phyloP scores from a whole-genome alignment of 1,140 invertebrate genomes.

The Drosophila repletoides region DNA sequence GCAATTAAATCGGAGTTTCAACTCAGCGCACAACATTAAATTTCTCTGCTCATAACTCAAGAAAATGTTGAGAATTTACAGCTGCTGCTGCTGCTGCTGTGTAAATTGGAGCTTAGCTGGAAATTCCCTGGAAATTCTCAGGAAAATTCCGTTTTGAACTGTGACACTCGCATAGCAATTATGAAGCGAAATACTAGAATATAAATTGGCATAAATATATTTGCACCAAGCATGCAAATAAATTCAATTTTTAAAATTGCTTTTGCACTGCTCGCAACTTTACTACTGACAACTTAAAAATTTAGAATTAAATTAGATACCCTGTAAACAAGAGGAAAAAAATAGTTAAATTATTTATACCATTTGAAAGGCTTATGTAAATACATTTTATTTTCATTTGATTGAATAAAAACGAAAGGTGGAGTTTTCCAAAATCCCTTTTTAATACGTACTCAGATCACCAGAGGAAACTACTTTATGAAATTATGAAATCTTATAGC shows the following conservation, averaged over 20 bases:
- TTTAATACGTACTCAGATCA: no score
- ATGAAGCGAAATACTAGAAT: slow-evolving; percentile 41
- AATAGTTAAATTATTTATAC: no score
- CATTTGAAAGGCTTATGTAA: no score
- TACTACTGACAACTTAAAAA: neutral
- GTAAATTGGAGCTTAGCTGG: slow-evolving; percentile 61
- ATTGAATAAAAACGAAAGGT: no score
- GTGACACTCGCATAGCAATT: slow-evolving; percentile 52
- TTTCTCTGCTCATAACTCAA: slow-evolving; percentile 21
- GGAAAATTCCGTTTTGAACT: slow-evolving; percentile 13
- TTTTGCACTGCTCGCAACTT: slow-evolving; percentile 61
- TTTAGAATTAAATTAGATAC: neutral
- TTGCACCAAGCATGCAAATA: slow-evolving; percentile 61
- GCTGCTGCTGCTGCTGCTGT: slow-evolving; percentile 24
- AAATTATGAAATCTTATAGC: no score
- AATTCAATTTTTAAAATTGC: slow-evolving; percentile 79
- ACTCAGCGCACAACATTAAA: slow-evolving; percentile 1
- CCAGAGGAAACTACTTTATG: no score
- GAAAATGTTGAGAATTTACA: slow-evolving; percentile 35
- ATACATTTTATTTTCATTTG: no score
- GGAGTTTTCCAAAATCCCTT: no score
- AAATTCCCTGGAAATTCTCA: no score
- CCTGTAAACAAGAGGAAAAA: no score
- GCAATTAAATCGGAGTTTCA: slow-evolving; percentile 19
- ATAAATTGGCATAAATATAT: slow-evolving; percentile 74